phyloP scores from a whole-genome alignment of 2,113 vertebrate genomes.

The Micronycteris hirsuta region DNA sequence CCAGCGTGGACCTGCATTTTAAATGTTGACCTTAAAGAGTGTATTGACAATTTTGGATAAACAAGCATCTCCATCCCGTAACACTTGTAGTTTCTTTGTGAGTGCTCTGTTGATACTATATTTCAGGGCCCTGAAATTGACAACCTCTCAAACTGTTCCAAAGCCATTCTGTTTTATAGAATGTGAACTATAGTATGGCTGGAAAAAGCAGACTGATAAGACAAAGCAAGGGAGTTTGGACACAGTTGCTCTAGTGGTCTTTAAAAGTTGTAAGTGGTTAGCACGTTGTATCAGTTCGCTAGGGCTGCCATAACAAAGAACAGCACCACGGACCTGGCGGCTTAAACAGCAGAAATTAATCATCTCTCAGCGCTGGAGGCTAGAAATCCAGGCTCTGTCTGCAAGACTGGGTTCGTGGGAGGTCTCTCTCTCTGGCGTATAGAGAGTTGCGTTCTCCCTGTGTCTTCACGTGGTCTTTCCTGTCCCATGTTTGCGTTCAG shows the following conservation, averaged over 20 bases:
- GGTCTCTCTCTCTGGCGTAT: background rate
- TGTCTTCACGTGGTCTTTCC: background rate
- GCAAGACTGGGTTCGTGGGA: background rate
- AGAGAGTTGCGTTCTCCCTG: background rate
- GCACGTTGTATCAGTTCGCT: background rate
- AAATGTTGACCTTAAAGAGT: background rate
- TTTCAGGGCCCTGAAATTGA: slow-evolving; percentile 26
- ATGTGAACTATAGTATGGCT: background rate
- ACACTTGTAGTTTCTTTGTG: background rate
- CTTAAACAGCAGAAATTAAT: background rate
- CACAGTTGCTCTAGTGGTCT: background rate
- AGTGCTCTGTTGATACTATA: background rate
- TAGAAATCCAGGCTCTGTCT: background rate
- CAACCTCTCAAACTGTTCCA: background rate
- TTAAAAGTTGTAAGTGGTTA: background rate
- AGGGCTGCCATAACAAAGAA: background rate
- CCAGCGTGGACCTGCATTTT: too few relatives aligned
- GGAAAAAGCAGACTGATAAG: background rate
- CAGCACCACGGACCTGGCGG: background rate
- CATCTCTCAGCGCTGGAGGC: background rate
- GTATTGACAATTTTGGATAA: background rate
- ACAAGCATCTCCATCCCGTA: background rate
- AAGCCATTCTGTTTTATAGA: background rate
- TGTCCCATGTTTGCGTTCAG: background rate
- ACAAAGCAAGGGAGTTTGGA: background rate